Base-by-base conservation (phyloP, 2,888 invertebrate species). In the Sarcophaga carnaria region DNA sequence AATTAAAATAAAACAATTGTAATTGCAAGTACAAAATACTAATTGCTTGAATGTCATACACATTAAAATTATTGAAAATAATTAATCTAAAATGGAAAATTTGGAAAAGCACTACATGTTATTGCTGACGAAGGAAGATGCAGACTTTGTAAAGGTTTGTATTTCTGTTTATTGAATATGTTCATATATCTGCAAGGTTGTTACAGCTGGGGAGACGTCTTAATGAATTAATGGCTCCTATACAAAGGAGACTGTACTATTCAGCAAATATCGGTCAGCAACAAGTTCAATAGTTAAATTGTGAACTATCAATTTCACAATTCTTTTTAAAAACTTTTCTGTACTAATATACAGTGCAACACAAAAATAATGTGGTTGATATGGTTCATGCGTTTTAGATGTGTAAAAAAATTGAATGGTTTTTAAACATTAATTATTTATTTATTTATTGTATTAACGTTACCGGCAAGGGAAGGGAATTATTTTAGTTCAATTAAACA, bases 141-240 rank as follows among this genome's bases (percentile, higher is more conserved):
- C 89, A 17, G 77, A 89, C 25, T 47, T 89, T 12, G 64, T 91
- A 6, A 87, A 90, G 88, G 92, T 91, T 81, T 45, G 77, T 78
- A 62, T 25, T 20, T 74, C 25, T 71, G 17, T 17, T 60, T 5
- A 11, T 37, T 49, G 45, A 25, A 27, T 69, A 10, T 17, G 8
- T 47, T 49, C 14, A 37, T 12, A 25, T 47, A 0, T 27, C 45
- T 70, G 27, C 27, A 77, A 47, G 22, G 27, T 49, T 54, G 12
- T 54, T 54, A 54, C 17, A 54, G 54, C 14, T 14, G 54, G 17
- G 4, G 37, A 37, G 37, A 37, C 37, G 47, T 60, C 10, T 69
- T 49, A n/a, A 20, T 69, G 47, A 17, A 69, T 37, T 37, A 10
- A 37, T 37, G 37, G 2, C 37, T 6, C 3, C 14, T 49, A 45